These are phyloP conservation scores for Epinotia brunnichana DNA, from an alignment of 2,888 invertebrate species.

Conservation along the genomic window DNA sequence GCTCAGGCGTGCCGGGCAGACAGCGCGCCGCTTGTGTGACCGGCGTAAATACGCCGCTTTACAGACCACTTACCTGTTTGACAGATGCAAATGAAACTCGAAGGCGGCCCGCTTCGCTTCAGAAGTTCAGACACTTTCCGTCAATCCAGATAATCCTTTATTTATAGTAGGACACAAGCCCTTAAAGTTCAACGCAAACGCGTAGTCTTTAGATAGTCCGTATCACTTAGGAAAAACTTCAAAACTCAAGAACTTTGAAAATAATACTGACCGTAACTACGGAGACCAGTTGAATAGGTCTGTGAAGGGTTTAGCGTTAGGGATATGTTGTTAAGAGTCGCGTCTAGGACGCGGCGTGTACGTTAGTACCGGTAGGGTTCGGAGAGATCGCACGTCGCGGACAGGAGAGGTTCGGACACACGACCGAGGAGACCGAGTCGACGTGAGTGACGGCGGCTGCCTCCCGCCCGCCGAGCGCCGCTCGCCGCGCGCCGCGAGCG, in stretches of 20 bases:
- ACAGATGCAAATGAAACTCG: constrained; percentile 74
- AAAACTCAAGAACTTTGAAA: constrained; percentile 40
- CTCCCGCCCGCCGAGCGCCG: constrained; percentile 77
- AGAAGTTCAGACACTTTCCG: constrained; percentile 63
- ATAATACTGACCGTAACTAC: constrained; percentile 40
- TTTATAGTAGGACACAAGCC: constrained; percentile 55
- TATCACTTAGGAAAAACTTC: constrained; percentile 49
- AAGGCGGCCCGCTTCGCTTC: constrained; percentile 59
- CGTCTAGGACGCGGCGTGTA: constrained; percentile 64
- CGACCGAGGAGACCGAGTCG: constrained; percentile 78
- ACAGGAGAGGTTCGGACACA: constrained; percentile 80
- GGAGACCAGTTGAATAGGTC: constrained; percentile 45
- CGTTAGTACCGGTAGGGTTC: constrained; percentile 76
- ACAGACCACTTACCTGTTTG: constrained; percentile 72
- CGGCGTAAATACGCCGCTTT: constrained; percentile 68
- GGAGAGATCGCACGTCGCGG: constrained; percentile 78
- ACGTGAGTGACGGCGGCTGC: constrained; percentile 79
- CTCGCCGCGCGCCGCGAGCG: constrained; percentile 66
- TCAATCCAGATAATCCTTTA: constrained; percentile 74
- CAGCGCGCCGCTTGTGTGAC: constrained; percentile 39
- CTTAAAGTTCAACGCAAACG: constrained; percentile 61
- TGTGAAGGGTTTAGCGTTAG: constrained; percentile 50
- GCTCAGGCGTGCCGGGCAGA: constrained; percentile 28
- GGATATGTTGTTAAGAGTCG: constrained; percentile 62
- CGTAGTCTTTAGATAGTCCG: constrained; percentile 55